Base-by-base conservation (phyloP, 2,797 vertebrate genomes). In the Phataginus tricuspis region DNA sequence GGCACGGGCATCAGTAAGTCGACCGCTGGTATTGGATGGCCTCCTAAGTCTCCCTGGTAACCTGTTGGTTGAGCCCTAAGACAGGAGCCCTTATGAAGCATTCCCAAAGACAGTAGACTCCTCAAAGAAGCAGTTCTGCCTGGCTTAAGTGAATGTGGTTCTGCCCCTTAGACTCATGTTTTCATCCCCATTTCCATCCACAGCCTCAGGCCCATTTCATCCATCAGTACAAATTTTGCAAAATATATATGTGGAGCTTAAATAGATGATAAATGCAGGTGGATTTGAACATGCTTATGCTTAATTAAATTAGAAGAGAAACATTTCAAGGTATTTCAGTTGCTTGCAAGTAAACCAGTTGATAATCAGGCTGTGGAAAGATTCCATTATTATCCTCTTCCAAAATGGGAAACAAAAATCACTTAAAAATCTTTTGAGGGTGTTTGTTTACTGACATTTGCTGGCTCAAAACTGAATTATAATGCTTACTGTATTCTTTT, bases 401-500 rank as follows among this genome's bases (percentile, higher is more conserved):
- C 87, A 84, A 77, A 86, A 16, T 75, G 42, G 72, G 8, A 88
- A 80, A 78, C 31, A 97, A 37, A 96, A 97, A 85, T 14, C 82
- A 90, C 79, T 91, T 85, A 91, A 84, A 91, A 93, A 15, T 29
- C 92, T 68, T 91, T 94, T 27, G 68, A 66, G 90, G 90, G 82
- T 16, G 13, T 98, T 94, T 96, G 23, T 93, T 96, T 96, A 15
- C 11, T 96, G 94, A 93, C 63, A 95, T 94, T 93, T 75, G 96
- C 83, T 75, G 86, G 80, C 31, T 37, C 88, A 61, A 74, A 89
- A 86, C 29, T 59, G 79, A 97, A 84, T 91, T 42, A 7, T 29
- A 63, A 92, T 91, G 83, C 14, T 95, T 61, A 94, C 49, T 96
- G 55, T 64, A 37, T 85, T 96, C 37, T 69, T 1, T 87, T 90